Percentiles rank a stretch among this genome's conserved stretches.
Conservation (phyloP, 2,113 vertebrate species). For the Tringa solitaria region DNA sequence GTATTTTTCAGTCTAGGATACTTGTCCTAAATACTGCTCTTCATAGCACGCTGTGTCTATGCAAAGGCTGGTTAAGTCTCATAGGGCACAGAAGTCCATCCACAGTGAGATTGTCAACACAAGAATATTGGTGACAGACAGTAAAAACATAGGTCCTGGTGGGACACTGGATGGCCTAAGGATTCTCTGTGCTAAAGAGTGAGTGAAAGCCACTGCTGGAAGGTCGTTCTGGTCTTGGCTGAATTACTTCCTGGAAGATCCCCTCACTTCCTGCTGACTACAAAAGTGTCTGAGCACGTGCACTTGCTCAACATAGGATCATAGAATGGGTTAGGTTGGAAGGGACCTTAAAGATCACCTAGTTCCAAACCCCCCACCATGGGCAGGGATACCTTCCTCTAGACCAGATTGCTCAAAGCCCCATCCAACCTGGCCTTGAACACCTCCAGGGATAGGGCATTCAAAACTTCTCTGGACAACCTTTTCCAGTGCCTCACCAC, state of each 20-base stretch:
- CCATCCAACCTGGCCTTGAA: too few relatives aligned
- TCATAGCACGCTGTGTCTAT: background rate
- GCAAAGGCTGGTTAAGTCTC: background rate
- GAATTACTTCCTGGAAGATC: background rate
- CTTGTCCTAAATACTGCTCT: background rate
- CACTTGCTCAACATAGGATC: accelerated
- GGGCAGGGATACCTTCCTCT: too few relatives aligned
- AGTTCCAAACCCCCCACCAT: too few relatives aligned
- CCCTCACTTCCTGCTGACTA: background rate
- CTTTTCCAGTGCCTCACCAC: too few relatives aligned
- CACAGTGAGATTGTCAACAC: background rate
- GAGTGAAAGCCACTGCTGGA: background rate
- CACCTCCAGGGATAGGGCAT: too few relatives aligned
- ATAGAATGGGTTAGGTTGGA: too few relatives aligned
- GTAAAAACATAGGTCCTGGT: background rate
- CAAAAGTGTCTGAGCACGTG: background rate
- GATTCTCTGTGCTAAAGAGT: background rate
- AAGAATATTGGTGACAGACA: background rate
- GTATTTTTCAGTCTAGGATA: background rate
- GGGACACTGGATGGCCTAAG: background rate
- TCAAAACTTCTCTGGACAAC: too few relatives aligned
- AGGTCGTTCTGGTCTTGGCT: background rate
- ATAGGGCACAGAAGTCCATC: background rate
- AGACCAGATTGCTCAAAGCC: too few relatives aligned
- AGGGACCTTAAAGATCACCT: too few relatives aligned